phyloP scores from a whole-genome alignment of 2,888 invertebrate species.

The Cristatella mucedo region DNA sequence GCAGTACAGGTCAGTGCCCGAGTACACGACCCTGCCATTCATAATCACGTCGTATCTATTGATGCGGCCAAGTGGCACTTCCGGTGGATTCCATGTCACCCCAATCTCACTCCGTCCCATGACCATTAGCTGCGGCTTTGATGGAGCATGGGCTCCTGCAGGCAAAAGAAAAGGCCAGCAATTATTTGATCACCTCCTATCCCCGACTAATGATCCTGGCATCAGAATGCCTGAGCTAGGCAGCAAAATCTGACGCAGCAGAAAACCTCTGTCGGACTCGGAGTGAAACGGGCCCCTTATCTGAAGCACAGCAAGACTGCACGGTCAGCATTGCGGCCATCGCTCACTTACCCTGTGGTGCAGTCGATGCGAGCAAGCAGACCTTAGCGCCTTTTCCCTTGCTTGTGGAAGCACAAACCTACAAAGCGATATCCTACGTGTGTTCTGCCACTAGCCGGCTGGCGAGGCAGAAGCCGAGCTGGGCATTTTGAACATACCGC shows the following conservation, averaged over 20 bases:
- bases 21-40: constrained; percentile 31
- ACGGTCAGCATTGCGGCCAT: no score
- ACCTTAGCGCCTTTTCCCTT: constrained; percentile 31
- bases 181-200: no score
- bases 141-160: constrained; percentile 33
- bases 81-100: constrained; percentile 33
- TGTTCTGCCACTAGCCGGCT: not conserved
- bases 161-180: not conserved
- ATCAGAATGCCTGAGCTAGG: no score
- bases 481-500: constrained; percentile 15
- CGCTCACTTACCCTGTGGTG: constrained; percentile 24
- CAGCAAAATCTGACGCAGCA: no score
- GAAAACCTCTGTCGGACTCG: no score
- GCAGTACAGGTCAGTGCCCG: constrained; percentile 29
- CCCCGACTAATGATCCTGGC: no score
- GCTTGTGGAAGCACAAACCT: constrained; percentile 30
- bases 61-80: constrained; percentile 32
- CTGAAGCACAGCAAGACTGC: no score
- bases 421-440: not conserved
- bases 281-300: no score
- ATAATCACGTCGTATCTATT: constrained; percentile 32
- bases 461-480: not conserved
- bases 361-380: constrained; percentile 20
- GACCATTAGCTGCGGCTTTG: constrained; percentile 31
- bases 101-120: constrained; percentile 34